Evolutionary conservation across 1,140 invertebrate genomes (phyloP), one percentile per base, ranked within the genome.

Genomic region (Bombus cullumanus): DNA sequence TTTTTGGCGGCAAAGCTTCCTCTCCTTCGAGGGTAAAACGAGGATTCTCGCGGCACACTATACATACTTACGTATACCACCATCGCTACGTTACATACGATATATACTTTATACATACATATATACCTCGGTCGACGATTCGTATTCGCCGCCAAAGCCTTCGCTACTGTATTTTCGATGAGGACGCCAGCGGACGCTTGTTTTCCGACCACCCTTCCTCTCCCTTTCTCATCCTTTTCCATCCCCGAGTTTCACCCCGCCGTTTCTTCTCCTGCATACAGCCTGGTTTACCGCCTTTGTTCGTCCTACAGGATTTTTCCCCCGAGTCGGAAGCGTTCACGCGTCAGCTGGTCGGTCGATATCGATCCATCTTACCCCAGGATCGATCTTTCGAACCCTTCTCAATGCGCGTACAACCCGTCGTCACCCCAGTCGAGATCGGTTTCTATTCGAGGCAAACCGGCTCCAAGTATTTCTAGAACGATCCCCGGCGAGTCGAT

Each of bases 1-100:
- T 89, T 88, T 90, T 90, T 81, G 82, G 79, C 76, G 85, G 72
- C 77, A 81, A 86, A 86, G 59, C 72, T 85, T 78, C 74, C 39
- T 37, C 22, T 37, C 47, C 80, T 85, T 47, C 59, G 53, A 66
- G 59, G n/a, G 28, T 9, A 12, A 62, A 39, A 69, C 25, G 25
- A 74, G 28, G 2, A 31, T 73, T 2, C n/a, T 22, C 28, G 37
- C 47, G 34, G 8, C 25, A 5, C 13, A 0, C 12, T 43, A 31
- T 72, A 68, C 15, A 72, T 72, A 68, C 31, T 68, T 68, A 34
- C 31, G 62, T 66, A 22, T 18, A 34, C 34, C 18, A 18, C 18
- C 9, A 0, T n/a, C 13, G n/a, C 31, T 68, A 22, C 31, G 0
- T 18, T 68, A 68, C 18, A 37, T 37, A 25, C 34, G 28, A n/a